Evolutionary conservation across 2,797 vertebrate genomes (phyloP).

Genomic region (Phylloscopus collybita): DNA sequence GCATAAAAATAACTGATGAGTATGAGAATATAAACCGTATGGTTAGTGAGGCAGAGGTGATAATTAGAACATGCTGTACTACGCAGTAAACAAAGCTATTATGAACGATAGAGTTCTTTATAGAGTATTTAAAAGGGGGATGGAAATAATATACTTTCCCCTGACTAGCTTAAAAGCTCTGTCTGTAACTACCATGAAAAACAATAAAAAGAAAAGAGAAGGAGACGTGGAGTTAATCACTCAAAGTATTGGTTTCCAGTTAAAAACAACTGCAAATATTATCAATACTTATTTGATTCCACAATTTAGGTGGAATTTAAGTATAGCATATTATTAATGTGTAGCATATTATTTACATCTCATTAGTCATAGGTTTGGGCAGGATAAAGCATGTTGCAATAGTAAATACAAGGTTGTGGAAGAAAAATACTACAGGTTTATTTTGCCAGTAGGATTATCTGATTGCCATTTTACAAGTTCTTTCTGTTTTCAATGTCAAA

Average conservation of each 20-base stretch:
- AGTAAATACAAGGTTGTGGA: not conserved
- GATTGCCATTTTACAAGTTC: not conserved
- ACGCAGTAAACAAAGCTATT: slow-evolving; percentile 82
- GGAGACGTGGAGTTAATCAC: slow-evolving; percentile 1
- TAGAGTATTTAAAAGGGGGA: slow-evolving; percentile 74
- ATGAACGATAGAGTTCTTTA: slow-evolving; percentile 76
- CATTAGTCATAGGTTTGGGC: not conserved
- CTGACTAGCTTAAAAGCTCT: slow-evolving; percentile 69
- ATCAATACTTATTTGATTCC: slow-evolving; percentile 36
- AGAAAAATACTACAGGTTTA: not conserved
- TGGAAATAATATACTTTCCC: slow-evolving; percentile 74
- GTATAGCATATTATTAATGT: slow-evolving; percentile 14
- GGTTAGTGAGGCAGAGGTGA: slow-evolving; percentile 80
- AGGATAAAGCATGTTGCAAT: slow-evolving; percentile 4
- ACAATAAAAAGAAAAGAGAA: slow-evolving; percentile 4
- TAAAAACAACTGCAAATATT: slow-evolving; percentile 41
- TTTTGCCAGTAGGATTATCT: not conserved
- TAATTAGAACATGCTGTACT: slow-evolving; percentile 82
- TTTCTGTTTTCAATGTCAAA: not conserved
- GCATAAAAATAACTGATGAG: slow-evolving; percentile 81
- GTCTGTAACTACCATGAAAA: slow-evolving; percentile 37
- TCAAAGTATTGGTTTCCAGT: slow-evolving; percentile 1
- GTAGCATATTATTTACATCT: not conserved
- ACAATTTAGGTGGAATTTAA: not conserved
- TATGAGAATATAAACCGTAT: slow-evolving; percentile 75